These are phyloP conservation scores for Meda fulgida DNA, from an alignment of 2,797 vertebrate genomes.

Conservation along the genomic window DNA sequence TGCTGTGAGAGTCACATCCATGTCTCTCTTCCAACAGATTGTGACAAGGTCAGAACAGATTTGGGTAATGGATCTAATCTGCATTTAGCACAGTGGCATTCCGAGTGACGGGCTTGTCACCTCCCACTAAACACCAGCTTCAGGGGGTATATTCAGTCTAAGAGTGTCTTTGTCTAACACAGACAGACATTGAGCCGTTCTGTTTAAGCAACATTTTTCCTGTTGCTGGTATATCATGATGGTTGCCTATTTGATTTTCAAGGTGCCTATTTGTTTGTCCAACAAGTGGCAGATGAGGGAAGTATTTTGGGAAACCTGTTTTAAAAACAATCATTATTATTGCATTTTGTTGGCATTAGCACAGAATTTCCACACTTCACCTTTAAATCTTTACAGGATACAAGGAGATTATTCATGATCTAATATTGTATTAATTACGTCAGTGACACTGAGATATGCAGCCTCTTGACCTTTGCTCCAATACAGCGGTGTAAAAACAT, in stretches of 20 bases:
- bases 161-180: slow-evolving; percentile 27
- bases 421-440: background rate
- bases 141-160: slow-evolving; percentile 56
- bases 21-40: slow-evolving; percentile 35
- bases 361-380: background rate
- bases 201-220: background rate
- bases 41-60: slow-evolving; percentile 72
- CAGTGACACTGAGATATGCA: background rate
- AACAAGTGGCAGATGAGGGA: background rate
- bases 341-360: background rate
- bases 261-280: background rate
- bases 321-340: background rate
- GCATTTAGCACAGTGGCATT: slow-evolving; percentile 69
- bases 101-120: slow-evolving; percentile 71
- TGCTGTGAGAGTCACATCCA: slow-evolving; percentile 42
- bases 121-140: slow-evolving; percentile 66
- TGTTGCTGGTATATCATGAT: background rate
- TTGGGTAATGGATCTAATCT: slow-evolving; percentile 71
- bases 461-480: background rate
- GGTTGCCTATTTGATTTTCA: background rate
- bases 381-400: background rate
- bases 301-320: background rate
- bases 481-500: background rate
- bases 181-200: background rate
- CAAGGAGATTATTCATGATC: background rate